Base-by-base conservation (phyloP, 53 echinoderm and acorn worm genomes). In the Actinopyga echinites region DNA sequence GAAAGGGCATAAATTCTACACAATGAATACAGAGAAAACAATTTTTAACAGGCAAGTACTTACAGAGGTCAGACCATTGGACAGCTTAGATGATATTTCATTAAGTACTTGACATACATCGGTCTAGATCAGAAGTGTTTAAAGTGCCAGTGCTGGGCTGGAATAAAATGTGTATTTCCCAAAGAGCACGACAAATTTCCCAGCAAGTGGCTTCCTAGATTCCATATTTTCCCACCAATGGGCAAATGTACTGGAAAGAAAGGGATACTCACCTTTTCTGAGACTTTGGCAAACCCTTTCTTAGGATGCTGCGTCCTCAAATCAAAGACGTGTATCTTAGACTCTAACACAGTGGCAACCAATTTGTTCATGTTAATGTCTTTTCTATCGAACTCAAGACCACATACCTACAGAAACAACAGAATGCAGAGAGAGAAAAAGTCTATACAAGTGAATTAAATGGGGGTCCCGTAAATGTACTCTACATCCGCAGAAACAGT, bases 361-460 rank as follows among this genome's bases (percentile, higher is more conserved):
- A 93, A 88, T 57, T 96, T 96, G 73, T 96, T 93, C 96, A 96
- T 96, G 57, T 81, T 86, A 83, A 96, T 92, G 77, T 93, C 93
- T 57, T 92, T 96, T 40, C 96, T 74, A 60, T 96, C 96, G 92
- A 96, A 96, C 77, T 96, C 96, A 30, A 96, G 77, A 49, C 89
- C 82, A 66, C 96, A 96, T 21, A 96, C 89, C 96, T 96, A 64
- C 4, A 55, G 62, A 56, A 23, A 37, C 29, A 80, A 29, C 23
- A 79, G 37, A n/a, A n/a, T n/a, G n/a, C n/a, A 65, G 11, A 17
- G 49, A 49, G 7, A 15, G 49, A 49, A 49, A 49, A 40, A 15
- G 17, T 49, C 13, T 12, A 15, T 49, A 2, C 7, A 49, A 5
- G 10, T 40, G 2, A 40, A 40, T 8, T 10, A 40, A 40, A 40